Conservation (phyloP, 2,113 vertebrate species). For the Cephalopholis sonnerati region DNA sequence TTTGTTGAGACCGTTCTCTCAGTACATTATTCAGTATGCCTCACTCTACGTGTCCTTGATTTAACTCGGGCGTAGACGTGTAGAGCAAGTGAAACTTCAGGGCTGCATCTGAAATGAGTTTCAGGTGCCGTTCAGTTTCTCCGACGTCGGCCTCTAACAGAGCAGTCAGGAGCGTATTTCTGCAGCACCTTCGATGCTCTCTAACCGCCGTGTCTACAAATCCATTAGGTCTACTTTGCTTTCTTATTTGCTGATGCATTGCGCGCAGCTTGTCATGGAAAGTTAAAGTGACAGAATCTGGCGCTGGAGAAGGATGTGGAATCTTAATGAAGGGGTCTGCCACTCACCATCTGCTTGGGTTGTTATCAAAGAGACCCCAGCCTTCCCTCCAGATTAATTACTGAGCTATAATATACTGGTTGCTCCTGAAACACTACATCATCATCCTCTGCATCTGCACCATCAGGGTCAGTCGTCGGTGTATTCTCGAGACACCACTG, state of each 20-base stretch:
- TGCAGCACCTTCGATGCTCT: not conserved
- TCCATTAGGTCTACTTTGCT: conserved; percentile 2
- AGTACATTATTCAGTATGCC: not conserved
- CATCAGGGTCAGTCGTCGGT: conserved; percentile 3
- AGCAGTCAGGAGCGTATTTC: conserved; percentile 12
- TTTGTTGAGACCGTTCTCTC: not conserved
- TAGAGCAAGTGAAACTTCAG: conserved; percentile 15
- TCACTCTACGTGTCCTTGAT: conserved; percentile 6
- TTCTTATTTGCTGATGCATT: conserved; percentile 44
- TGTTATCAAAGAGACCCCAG: conserved; percentile 70
- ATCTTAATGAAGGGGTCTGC: conserved; percentile 69
- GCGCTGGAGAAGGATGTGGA: conserved; percentile 43
- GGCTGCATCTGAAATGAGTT: not conserved
- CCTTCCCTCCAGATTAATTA: conserved; percentile 72
- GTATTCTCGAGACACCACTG: not conserved
- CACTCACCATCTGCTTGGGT: conserved; percentile 71
- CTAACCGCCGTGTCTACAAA: conserved; percentile 4
- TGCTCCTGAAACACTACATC: conserved; percentile 17
- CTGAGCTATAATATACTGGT: conserved; percentile 47
- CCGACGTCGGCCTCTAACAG: not conserved
- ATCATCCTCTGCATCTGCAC: conserved; percentile 21
- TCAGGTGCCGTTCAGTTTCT: conserved; percentile 20
- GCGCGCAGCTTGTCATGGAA: conserved; percentile 6
- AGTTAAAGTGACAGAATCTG: conserved; percentile 44
- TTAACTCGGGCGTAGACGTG: not conserved